Percentiles rank a stretch among this genome's conserved stretches.
phyloP scores from a whole-genome alignment of 2,797 vertebrate genomes.

The Mormyrops boulengeri region DNA sequence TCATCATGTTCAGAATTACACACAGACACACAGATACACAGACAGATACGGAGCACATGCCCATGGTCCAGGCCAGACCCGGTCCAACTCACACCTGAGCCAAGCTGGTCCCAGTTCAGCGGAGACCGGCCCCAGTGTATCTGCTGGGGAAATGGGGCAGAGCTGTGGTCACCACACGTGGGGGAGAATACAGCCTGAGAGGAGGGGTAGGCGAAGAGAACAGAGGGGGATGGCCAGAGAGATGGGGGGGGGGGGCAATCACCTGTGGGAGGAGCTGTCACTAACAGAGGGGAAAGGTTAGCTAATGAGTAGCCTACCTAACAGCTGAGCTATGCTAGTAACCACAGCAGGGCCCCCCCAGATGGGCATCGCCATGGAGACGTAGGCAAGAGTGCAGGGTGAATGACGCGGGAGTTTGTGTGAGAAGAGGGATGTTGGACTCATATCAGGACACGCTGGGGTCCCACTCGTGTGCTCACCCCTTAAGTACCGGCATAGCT shows the following conservation, averaged over 20 bases:
- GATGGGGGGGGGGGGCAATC: not conserved
- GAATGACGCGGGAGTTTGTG: slow-evolving; percentile 8
- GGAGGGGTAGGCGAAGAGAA: not conserved
- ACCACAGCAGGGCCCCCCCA: slow-evolving; percentile 41
- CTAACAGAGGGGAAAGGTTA: slow-evolving; percentile 38
- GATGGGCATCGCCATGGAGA: slow-evolving; percentile 64
- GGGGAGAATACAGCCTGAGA: not conserved
- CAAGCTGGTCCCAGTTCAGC: not conserved
- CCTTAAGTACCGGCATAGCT: slow-evolving; percentile 72
- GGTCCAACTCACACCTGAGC: not conserved
- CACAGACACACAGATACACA: not conserved
- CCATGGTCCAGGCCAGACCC: not conserved
- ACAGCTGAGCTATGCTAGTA: slow-evolving; percentile 39
- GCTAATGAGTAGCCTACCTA: slow-evolving; percentile 63
- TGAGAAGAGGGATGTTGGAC: slow-evolving; percentile 41
- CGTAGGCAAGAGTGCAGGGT: slow-evolving; percentile 41
- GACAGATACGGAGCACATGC: not conserved
- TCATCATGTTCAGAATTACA: not conserved
- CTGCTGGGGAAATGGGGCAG: not conserved
- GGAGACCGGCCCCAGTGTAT: not conserved
- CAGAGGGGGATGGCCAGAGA: not conserved
- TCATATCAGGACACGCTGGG: slow-evolving; percentile 31
- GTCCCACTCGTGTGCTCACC: slow-evolving; percentile 70
- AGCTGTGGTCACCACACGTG: not conserved
- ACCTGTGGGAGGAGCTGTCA: slow-evolving; percentile 21